Evolutionary conservation across 2,888 invertebrate genomes (phyloP), one percentile per base, ranked within the genome.

Genomic region (Drosophila affinis): DNA sequence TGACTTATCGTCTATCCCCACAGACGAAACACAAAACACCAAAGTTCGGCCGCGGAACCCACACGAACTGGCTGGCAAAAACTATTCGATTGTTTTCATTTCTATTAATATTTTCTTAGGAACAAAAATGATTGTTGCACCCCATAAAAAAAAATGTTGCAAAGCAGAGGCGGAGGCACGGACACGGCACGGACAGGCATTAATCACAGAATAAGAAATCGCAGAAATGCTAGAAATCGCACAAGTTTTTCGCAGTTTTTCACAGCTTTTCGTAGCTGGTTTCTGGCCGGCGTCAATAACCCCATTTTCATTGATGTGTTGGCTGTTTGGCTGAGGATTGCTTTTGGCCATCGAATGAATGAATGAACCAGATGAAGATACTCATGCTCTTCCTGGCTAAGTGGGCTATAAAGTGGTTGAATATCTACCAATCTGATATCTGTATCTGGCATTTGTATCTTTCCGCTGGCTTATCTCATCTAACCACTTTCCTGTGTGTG

Each of bases 31-130:
- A 34, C 24, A 24, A 24, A 21, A 21, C 21, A 21, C 27, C 3
- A 10, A 10, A 34, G 34, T 61, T 56, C 60, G 54, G 55, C 9
- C 2, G 0, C 29, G 24, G 67, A 74, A 68, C 67, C 53, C 78
- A 74, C 81, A 82, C 84, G 74, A 76, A 76, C 71, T n/a, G 62
- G 62, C 68, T 45, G 21, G 46, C 56, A 58, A n/a, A 14, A 39
- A 39, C 14, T 14, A 60, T 49, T 74, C 62, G 53, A 76, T 70
- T 88, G 87, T 84, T 84, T 87, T 87, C 75, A 63, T 84, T 84
- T 81, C 88, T 88, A 87, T 88, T 84, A 86, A 78, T 84, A 87
- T 87, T 84, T 84, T 84, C 75, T 70, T 74, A 79, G 87, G 72
- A 85, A n/a, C 39, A 14, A 67, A 61, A 84, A 81, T 75, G 81